Conservation (phyloP, 2,797 vertebrate genomes). For the Labroides dimidiatus region DNA sequence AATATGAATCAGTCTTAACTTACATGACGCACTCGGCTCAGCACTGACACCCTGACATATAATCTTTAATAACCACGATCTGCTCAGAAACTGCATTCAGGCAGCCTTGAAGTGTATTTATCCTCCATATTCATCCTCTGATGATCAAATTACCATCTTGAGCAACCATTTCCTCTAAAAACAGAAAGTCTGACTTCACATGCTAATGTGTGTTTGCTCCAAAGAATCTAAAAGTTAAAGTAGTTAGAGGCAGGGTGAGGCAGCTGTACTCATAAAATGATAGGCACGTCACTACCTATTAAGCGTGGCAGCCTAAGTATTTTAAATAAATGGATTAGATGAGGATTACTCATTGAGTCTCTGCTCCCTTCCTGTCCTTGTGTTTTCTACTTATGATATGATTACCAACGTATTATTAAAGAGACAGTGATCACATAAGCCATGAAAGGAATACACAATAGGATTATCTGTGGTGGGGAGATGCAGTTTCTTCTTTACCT, state of each 20-base stretch:
- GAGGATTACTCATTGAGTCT: constrained; percentile 65
- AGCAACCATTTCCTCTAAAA: too few species aligned
- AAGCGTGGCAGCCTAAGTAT: constrained; percentile 46
- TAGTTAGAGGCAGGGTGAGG: neutral
- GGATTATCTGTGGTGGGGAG: constrained; percentile 61
- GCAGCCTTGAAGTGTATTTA: constrained; percentile 15
- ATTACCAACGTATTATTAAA: constrained; percentile 46
- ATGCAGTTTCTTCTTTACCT: constrained; percentile 39
- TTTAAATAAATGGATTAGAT: constrained; percentile 69
- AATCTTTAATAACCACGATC: constrained; percentile 52
- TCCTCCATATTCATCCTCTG: constrained; percentile 22
- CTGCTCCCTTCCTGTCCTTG: constrained; percentile 36
- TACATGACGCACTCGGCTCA: constrained; percentile 43
- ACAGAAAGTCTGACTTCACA: too few species aligned
- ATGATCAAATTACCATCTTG: neutral
- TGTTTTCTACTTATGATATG: constrained; percentile 52
- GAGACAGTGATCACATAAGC: constrained; percentile 62
- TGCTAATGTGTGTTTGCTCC: too few species aligned
- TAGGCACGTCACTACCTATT: constrained; percentile 44
- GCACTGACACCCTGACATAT: constrained; percentile 54
- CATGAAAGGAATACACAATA: constrained; percentile 63
- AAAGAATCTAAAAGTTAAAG: neutral
- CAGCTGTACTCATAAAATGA: constrained; percentile 22
- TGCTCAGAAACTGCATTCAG: constrained; percentile 49
- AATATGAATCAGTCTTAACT: constrained; percentile 56